phyloP scores from a whole-genome alignment of 2,797 vertebrate species.

The Leptoclinus maculatus region DNA sequence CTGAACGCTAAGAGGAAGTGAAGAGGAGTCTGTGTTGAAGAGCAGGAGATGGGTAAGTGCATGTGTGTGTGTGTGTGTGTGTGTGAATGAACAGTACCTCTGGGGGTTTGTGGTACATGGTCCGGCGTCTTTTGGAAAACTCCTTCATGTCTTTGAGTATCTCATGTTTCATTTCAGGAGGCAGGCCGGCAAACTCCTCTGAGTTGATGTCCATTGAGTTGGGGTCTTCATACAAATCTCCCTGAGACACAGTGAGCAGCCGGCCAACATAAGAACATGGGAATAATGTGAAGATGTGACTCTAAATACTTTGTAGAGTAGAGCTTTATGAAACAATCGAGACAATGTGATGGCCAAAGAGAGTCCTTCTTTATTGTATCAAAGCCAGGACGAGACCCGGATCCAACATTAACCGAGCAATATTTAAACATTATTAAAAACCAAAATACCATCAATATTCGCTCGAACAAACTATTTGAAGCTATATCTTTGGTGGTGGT shows the following conservation, averaged over 20 bases:
- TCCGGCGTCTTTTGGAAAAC: constrained; percentile 92
- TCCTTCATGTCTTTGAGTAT: constrained; percentile 97
- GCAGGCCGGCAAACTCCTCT: constrained; percentile 90
- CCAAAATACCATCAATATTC: neutral
- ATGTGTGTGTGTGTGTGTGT: neutral
- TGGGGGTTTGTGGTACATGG: constrained; percentile 92
- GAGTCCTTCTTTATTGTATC: neutral
- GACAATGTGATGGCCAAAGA: neutral
- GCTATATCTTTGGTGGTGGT: neutral
- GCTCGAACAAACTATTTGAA: neutral
- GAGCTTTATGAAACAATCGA: neutral
- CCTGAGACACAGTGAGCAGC: constrained; percentile 76
- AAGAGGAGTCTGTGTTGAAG: neutral
- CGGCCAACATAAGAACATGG: neutral
- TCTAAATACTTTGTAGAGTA: neutral
- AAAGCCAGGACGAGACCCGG: neutral
- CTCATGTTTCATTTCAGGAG: constrained; percentile 94
- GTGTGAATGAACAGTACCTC: constrained; percentile 83
- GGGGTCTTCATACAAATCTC: constrained; percentile 86
- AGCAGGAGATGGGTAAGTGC: neutral
- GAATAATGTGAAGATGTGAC: neutral
- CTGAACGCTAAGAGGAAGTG: constrained; percentile 83
- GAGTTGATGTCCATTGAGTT: constrained; percentile 94
- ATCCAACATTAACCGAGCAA: neutral
- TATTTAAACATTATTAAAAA: neutral